Evolutionary conservation across 2,797 vertebrate species (phyloP), one percentile per base, ranked within the genome.

Genomic region (Liparis tanakae): DNA sequence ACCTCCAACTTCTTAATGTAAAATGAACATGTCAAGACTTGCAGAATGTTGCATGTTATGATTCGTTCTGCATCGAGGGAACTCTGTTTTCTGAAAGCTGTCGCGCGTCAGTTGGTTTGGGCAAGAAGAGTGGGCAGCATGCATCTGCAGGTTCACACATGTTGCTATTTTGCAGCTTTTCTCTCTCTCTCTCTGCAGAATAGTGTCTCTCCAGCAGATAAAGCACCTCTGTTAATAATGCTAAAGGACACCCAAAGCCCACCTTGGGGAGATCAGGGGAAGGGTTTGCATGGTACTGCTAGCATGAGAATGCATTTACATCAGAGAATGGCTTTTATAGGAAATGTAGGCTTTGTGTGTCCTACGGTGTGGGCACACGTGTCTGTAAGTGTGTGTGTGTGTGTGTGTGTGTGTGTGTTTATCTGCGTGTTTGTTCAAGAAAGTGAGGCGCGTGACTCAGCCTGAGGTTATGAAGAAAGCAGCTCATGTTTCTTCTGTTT

Each of bases 401-500:
- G n/a, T n/a, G n/a, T n/a, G n/a, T n/a, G n/a, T 83, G 67, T 50
- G 34, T 66, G 50, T 79, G 57, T 69, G 57, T 61, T 37, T 53
- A 34, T 75, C 67, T 68, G 50, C 64, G 58, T 87, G 82, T 91
- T 90, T 88, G 83, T 82, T 85, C 78, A 79, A 79, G 79, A 80
- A 66, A 82, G 72, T 74, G 69, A 74, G 72, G 79, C 79, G 84
- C 79, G 80, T 90, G 88, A 90, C 76, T 89, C 90, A 91, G 88
- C 79, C 73, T 0, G 70, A 76, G 81, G 90, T 30, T 88, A 79
- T 80, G 86, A 76, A 88, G 78, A 73, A 76, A 51, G 85, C 86
- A 48, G 85, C 87, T 93, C 88, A 78, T 81, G 80, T 90, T 92
- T 90, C 87, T 74, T 72, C 70, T 81, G 72, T 72, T 86, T 81